These are phyloP conservation scores for Campopleginae sp. DNA, from an alignment of 2,888 invertebrate genomes.

Conservation along the genomic window DNA sequence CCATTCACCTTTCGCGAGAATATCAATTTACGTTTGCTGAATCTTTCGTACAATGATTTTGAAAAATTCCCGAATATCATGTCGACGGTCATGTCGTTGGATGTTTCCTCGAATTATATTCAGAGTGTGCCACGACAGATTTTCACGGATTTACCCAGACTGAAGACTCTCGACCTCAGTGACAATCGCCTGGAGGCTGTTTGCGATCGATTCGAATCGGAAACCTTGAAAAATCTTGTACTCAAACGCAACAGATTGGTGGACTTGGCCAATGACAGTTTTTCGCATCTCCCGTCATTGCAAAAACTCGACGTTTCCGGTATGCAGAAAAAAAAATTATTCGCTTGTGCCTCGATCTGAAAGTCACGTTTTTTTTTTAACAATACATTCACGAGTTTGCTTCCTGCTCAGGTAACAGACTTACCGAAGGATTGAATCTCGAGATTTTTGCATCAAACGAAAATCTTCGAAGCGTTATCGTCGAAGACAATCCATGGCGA, in stretches of 20 bases:
- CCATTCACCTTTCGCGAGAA: slow-evolving; percentile 87
- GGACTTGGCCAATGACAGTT: slow-evolving; percentile 87
- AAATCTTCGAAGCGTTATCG: slow-evolving; percentile 86
- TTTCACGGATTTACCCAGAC: slow-evolving; percentile 84
- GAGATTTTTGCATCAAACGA: slow-evolving; percentile 87
- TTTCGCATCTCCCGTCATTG: slow-evolving; percentile 87
- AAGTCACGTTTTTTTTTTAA: background rate
- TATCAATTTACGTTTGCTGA: slow-evolving; percentile 86
- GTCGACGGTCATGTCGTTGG: slow-evolving; percentile 71
- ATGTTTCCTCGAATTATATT: slow-evolving; percentile 77
- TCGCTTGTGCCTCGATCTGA: background rate
- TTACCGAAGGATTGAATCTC: slow-evolving; percentile 87
- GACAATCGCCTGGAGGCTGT: slow-evolving; percentile 88
- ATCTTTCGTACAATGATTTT: slow-evolving; percentile 85
- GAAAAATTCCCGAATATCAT: slow-evolving; percentile 73
- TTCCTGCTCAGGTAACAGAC: slow-evolving; percentile 86
- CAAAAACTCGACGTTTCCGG: slow-evolving; percentile 87
- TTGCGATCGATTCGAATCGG: slow-evolving; percentile 87
- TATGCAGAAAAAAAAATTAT: slow-evolving; percentile 44
- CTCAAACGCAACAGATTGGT: slow-evolving; percentile 87
- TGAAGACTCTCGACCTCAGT: slow-evolving; percentile 88
- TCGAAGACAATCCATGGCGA: slow-evolving; percentile 91
- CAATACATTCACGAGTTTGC: slow-evolving; percentile 14
- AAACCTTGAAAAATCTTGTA: slow-evolving; percentile 86
- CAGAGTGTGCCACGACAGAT: slow-evolving; percentile 68